Evolutionary conservation across 2,113 vertebrate genomes (phyloP).

Genomic region (Cinclus mexicanus): DNA sequence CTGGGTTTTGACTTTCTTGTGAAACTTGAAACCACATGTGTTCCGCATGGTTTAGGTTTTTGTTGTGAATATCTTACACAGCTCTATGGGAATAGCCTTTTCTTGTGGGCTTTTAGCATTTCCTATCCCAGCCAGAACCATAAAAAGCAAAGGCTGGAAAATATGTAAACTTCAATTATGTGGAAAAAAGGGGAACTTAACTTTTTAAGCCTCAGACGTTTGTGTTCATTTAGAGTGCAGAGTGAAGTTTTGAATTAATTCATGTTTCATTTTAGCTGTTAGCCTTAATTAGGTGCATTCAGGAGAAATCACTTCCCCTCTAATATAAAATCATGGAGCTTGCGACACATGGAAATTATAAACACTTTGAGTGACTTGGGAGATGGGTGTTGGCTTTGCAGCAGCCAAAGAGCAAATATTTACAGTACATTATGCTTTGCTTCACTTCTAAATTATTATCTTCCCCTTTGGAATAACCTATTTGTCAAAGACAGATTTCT

Average conservation of each 20-base stretch:
- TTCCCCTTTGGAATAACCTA: conserved; percentile 26
- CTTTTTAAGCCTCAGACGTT: conserved; percentile 44
- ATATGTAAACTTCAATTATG: conserved; percentile 51
- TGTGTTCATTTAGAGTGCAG: neutral
- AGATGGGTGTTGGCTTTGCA: conserved; percentile 53
- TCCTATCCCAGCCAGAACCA: conserved; percentile 52
- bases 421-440: conserved; percentile 26
- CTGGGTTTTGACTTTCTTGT: conserved; percentile 50
- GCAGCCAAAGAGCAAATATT: conserved; percentile 58
- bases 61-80: conserved; percentile 53
- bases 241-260: conserved; percentile 46
- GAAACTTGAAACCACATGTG: conserved; percentile 58
- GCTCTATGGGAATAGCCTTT: conserved; percentile 53
- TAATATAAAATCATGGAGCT: conserved; percentile 33
- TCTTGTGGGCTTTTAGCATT: conserved; percentile 57
- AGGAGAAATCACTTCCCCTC: conserved; percentile 42
- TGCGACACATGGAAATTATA: conserved; percentile 51
- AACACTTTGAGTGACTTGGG: conserved; percentile 59
- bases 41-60: conserved; percentile 48
- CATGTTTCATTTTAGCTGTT: conserved; percentile 57
- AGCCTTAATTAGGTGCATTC: conserved; percentile 49
- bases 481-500: conserved; percentile 20
- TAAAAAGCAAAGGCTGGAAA: conserved; percentile 62
- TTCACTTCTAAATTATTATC: conserved; percentile 56
- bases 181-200: conserved; percentile 36